phyloP scores from a whole-genome alignment of 2,797 vertebrate species.

The Onychomys torridus region DNA sequence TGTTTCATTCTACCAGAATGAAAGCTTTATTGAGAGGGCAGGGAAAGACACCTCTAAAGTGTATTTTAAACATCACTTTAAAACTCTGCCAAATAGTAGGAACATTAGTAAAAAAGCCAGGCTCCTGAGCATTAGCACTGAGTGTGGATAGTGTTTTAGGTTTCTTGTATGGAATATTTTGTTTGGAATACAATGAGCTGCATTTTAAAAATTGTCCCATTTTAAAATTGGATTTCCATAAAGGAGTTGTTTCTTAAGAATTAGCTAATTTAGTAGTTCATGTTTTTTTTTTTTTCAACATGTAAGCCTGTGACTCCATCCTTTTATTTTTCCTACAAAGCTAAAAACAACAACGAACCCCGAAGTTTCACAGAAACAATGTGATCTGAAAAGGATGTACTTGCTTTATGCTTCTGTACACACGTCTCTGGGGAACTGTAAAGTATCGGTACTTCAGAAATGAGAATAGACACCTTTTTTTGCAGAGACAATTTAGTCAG shows the following conservation, averaged over 20 bases:
- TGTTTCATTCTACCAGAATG: slow-evolving; percentile 29
- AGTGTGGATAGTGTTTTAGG: not conserved
- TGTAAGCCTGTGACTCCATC: not conserved
- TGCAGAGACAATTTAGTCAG: not conserved
- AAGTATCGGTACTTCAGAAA: not conserved
- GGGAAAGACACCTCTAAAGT: not conserved
- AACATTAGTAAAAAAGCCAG: slow-evolving; percentile 8
- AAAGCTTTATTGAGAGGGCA: not conserved
- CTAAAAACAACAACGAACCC: not conserved
- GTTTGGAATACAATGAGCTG: not conserved
- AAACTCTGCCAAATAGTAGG: not conserved
- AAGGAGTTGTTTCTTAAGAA: not conserved
- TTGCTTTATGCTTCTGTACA: not conserved
- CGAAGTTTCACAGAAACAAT: not conserved
- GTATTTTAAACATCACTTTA: not conserved
- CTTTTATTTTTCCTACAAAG: not conserved
- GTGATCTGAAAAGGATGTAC: not conserved
- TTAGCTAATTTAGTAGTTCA: not conserved
- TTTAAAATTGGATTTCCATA: slow-evolving; percentile 11
- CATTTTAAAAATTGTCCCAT: not conserved
- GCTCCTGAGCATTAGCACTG: not conserved
- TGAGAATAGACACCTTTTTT: not conserved
- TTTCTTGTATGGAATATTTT: not conserved
- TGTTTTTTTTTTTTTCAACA: not conserved
- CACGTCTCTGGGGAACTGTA: slow-evolving; percentile 4